phyloP scores from a whole-genome alignment of 2,797 vertebrate species.

The Gadopsis bispinosus region DNA sequence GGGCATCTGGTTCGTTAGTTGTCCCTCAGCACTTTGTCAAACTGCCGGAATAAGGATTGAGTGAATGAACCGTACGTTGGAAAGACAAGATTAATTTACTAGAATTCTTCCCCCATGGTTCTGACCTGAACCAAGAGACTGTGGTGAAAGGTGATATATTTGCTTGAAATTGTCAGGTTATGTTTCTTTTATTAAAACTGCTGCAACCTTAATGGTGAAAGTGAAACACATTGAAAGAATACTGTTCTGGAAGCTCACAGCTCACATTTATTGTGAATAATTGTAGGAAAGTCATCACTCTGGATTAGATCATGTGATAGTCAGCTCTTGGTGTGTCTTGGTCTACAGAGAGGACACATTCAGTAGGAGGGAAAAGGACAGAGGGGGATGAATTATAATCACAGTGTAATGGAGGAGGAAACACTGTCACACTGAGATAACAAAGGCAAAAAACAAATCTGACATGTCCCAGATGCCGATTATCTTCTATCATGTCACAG shows the following conservation, averaged over 20 bases:
- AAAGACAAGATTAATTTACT: constrained; percentile 72
- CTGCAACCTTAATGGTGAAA: too few species aligned
- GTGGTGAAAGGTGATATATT: constrained; percentile 29
- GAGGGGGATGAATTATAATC: constrained; percentile 11
- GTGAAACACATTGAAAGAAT: neutral
- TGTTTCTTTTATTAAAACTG: neutral
- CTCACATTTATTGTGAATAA: neutral
- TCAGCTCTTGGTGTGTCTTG: neutral
- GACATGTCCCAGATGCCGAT: constrained; percentile 32
- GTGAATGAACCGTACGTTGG: constrained; percentile 62
- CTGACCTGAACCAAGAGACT: constrained; percentile 49
- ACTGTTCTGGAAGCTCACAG: neutral
- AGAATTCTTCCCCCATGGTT: constrained; percentile 58
- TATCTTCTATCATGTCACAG: constrained; percentile 21
- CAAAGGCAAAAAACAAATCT: constrained; percentile 29
- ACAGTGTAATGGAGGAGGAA: constrained; percentile 7
- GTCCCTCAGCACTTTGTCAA: constrained; percentile 69
- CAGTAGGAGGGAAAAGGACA: neutral
- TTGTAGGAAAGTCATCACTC: neutral
- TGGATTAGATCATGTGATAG: neutral
- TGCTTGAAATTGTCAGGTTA: neutral
- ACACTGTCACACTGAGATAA: constrained; percentile 19
- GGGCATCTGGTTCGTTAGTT: constrained; percentile 60
- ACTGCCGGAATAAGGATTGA: constrained; percentile 53
- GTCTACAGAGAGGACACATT: constrained; percentile 3